Evolutionary conservation across 2,888 invertebrate genomes (phyloP), one percentile per base, ranked within the genome.

Genomic region (Xestia xanthographa): DNA sequence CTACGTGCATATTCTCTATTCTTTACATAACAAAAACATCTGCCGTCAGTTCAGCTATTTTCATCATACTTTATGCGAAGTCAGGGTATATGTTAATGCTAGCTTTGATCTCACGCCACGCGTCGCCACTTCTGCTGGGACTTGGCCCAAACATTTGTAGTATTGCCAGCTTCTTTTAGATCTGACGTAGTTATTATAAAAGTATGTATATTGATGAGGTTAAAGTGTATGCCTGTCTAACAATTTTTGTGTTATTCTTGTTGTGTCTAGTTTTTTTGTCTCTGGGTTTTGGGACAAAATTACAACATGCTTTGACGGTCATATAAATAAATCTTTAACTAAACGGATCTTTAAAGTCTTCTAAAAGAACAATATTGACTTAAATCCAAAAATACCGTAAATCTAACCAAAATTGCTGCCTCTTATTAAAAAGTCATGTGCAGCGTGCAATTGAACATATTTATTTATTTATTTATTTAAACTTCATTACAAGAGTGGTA

Each of bases 61-160:
- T 73, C 29, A 73, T 72, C 50, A 65, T 66, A 82, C 63, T 85
- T 92, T 92, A 92, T 92, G 92, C 92, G 85, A 68, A 73, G 89
- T 88, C 92, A 92, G 90, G 88, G 66, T 76, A 41, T 87, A 92
- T 92, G 92, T 82, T 89, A 92, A 92, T 92, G 58, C 26, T 63
- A 62, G 72, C 90, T 92, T 92, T 92, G 94, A 94, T 94, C 92
- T 92, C 67, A 1, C 74, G 91, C 88, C 91, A 91, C 89, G 91
- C 88, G 84, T 82, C 83, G 72, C 83, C 85, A 82, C 87, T 88
- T 76, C 38, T 62, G 45, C 26, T 53, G 53, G 66, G 68, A 69
- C 72, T 69, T 66, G 66, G 75, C 74, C 75, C 67, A 89, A 87
- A 88, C 83, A 87, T 78, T 83, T 67, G 72, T 83, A 69, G 70